Evolutionary conservation across 2,888 invertebrate genomes (phyloP), one percentile per base, ranked within the genome.

Genomic region (Julus scandinavius): DNA sequence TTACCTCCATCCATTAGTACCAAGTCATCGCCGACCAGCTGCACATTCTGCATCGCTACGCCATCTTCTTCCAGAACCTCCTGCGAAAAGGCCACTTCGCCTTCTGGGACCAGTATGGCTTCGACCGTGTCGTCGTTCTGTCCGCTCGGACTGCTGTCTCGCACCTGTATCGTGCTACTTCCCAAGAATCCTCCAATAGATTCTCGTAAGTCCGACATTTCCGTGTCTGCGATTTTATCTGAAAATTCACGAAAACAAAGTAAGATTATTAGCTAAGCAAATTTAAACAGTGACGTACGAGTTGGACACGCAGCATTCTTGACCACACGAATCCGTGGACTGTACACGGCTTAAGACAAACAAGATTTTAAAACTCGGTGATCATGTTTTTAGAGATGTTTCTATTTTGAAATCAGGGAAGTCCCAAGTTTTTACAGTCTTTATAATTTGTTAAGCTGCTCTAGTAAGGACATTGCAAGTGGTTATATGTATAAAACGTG

Each of bases 1-100:
- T 85, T 85, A 85, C 85, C 85, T 45, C 86, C 86, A 38, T 86
- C 86, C 86, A 86, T 86, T 1, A 86, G 49, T 17, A 86, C 54
- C 86, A 86, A 20, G 20, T 49, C 49, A 49, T 54, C 49, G 86
- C 54, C 86, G 15, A 86, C 86, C 20, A 86, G 86, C 49, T 86
- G 86, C n/a, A 50, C 86, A 20, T 86, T 86, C 29, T 85, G 85
- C 85, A 85, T 40, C n/a, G 85, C 29, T 2, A 85, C 85, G 38
- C 15, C 45, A 40, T 9, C n/a, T 40, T 85, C 85, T 7, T 85
- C 85, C 17, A 85, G 2, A 3, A 17, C 13, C 45, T 38, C 85
- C 29, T 85, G 85, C 2, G 40, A 45, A 40, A 85, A 85, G n/a
- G 85, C 38, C 40, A 85, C 85, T 15, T 40, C 45, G 17, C 85